Evolutionary conservation across 1,140 invertebrate genomes (phyloP).

Genomic region (Euura lappo): DNA sequence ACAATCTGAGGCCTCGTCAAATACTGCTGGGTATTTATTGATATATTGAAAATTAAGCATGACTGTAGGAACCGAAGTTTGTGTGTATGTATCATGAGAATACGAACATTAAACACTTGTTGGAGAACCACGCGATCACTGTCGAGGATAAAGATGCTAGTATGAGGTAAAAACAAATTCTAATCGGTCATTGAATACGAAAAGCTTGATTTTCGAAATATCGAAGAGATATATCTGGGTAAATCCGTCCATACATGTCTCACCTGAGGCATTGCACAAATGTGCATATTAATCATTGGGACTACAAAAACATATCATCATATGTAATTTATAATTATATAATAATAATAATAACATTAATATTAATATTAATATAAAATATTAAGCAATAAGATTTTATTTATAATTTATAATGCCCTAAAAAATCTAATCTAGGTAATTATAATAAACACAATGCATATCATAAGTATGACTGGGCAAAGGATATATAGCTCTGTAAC

Average conservation of each 20-base stretch:
- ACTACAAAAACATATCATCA: constrained; percentile 64
- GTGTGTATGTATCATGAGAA: too few relatives aligned
- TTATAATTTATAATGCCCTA: constrained; percentile 47
- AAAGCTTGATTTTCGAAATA: constrained; percentile 45
- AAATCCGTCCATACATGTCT: constrained; percentile 61
- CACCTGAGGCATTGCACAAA: constrained; percentile 57
- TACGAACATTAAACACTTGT: too few relatives aligned
- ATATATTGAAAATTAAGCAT: constrained; percentile 45
- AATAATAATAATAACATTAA: constrained; percentile 21
- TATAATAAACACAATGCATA: constrained; percentile 44
- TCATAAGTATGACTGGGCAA: constrained; percentile 58
- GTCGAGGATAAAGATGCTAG: too few relatives aligned
- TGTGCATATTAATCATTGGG: constrained; percentile 63
- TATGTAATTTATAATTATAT: constrained; percentile 45
- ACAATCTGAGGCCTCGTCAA: constrained; percentile 61
- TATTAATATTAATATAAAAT: constrained; percentile 41
- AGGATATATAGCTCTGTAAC: constrained; percentile 55
- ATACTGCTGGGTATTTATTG: constrained; percentile 50
- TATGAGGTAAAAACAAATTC: too few relatives aligned
- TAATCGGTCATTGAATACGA: not conserved
- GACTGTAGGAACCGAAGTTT: too few relatives aligned
- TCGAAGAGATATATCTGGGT: constrained; percentile 46
- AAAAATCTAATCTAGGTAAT: constrained; percentile 30
- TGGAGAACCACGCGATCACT: too few relatives aligned
- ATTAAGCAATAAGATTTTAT: constrained; percentile 61